Evolutionary conservation across 1,140 invertebrate species (phyloP), one percentile per base, ranked within the genome.

Genomic region (Scaptomyza pallida): DNA sequence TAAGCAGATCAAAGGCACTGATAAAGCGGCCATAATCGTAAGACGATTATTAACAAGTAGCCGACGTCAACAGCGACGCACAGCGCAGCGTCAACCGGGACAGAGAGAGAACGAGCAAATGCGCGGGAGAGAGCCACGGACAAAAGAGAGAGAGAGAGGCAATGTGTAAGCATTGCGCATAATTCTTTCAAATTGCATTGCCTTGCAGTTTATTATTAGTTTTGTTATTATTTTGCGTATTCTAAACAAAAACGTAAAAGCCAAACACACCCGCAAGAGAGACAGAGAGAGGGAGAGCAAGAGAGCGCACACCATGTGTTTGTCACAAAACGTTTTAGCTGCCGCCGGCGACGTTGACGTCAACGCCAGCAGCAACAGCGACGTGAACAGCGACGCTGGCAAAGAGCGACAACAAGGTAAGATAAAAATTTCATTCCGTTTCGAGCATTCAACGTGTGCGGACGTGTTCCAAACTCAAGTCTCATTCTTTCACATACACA

Each of bases 221-320:
- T 90, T 90, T 90, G 89, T 90, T 90, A 89, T 90, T 90, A 90
- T 90, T 90, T 90, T 85, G 69, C 89, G 81, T 90, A 90, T 90
- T 90, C 89, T 90, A 90, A 90, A 90, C 89, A 90, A 90, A 89
- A 81, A 75, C 72, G 64, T 45, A 43, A 16, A 30, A 30, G 8
- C 8, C 26, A 9, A 50, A 17, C 50, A 55, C 47, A 21, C 35
- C 37, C 5, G 0, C 43, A 17, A 41, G 50, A 52, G 63, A 26
- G 43, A 33, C 64, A 57, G 40, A 51, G 64, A 35, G 54, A 35
- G 23, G 35, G 23, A 23, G 23, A 23, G 13, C n/a, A n/a, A 19
- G 55, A 68, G 50, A 73, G 60, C 21, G 52, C 19, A 23, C 57
- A n/a, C n/a, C n/a, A 75, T 61, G 70, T 71, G 79, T 68, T 37